A percentile compares a stretch with the other conserved stretches of the same genome.
Evolutionary conservation across 2,888 invertebrate genomes (phyloP).

Genomic region (Drosophila mimica): DNA sequence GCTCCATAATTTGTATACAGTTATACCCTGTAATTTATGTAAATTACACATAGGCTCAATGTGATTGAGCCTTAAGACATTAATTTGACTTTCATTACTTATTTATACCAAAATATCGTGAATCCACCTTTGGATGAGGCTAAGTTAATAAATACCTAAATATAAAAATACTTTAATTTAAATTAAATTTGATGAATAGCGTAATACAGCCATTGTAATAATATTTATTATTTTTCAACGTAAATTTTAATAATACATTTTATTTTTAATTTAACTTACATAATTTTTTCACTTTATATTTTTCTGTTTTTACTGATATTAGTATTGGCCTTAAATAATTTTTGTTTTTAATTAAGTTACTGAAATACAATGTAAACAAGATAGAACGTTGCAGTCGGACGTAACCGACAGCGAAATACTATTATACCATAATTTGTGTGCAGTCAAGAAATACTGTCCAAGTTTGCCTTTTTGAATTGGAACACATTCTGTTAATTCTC

Average conservation of each 20-base stretch:
- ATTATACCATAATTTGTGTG: no score
- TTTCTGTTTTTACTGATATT: not conserved
- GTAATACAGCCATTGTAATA: not conserved
- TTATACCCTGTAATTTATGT: slow-evolving; percentile 44
- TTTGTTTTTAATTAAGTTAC: not conserved
- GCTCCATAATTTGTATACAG: slow-evolving; percentile 40
- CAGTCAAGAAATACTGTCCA: no score
- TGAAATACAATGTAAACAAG: not conserved
- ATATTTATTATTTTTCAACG: not conserved
- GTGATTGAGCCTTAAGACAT: not conserved
- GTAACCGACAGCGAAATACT: no score
- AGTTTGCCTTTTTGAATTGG: no score
- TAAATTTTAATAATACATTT: not conserved
- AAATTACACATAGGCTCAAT: not conserved
- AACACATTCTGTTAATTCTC: no score
- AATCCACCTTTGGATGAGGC: not conserved
- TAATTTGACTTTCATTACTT: not conserved
- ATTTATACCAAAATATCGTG: not conserved
- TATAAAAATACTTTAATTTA: not conserved
- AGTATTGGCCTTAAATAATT: not conserved
- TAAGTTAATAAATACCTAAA: not conserved
- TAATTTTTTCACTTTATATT: not conserved
- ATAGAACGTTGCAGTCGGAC: no score
- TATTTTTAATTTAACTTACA: not conserved
- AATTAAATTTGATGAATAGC: not conserved